Conservation (phyloP, 2,888 invertebrate species). For the Cephalotes varians region DNA sequence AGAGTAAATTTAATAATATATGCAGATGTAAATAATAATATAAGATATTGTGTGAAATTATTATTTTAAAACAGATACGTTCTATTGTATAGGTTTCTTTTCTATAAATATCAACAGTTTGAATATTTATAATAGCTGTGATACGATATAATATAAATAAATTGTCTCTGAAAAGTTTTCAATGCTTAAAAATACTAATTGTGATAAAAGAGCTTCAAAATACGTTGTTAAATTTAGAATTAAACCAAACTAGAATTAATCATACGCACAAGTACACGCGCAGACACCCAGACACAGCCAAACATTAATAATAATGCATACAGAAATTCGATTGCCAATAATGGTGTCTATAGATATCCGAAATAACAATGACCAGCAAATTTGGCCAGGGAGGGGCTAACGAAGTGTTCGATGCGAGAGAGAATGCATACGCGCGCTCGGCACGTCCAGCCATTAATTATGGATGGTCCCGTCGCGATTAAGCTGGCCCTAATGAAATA, state of each 20-base stretch:
- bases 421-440: conserved; percentile 38
- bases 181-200: neutral
- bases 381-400: conserved; percentile 59
- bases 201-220: neutral
- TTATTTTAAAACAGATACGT: too few species aligned
- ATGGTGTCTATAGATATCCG: conserved; percentile 43
- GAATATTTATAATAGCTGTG: too few species aligned
- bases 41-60: too few species aligned
- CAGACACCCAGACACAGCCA: neutral
- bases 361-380: conserved; percentile 58
- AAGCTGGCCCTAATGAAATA: conserved; percentile 80
- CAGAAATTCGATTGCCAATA: conserved; percentile 49
- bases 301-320: conserved; percentile 30
- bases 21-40: too few species aligned
- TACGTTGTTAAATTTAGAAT: neutral
- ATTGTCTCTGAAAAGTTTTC: neutral
- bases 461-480: conserved; percentile 76
- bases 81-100: too few species aligned
- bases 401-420: conserved; percentile 53
- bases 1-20: too few species aligned
- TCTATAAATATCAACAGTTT: too few species aligned
- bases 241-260: conserved; percentile 1
- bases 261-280: neutral
- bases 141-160: too few species aligned
- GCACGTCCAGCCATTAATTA: conserved; percentile 77